Evolutionary conservation across 2,113 vertebrate species (phyloP).

Genomic region (Phrynocephalus versicolor): DNA sequence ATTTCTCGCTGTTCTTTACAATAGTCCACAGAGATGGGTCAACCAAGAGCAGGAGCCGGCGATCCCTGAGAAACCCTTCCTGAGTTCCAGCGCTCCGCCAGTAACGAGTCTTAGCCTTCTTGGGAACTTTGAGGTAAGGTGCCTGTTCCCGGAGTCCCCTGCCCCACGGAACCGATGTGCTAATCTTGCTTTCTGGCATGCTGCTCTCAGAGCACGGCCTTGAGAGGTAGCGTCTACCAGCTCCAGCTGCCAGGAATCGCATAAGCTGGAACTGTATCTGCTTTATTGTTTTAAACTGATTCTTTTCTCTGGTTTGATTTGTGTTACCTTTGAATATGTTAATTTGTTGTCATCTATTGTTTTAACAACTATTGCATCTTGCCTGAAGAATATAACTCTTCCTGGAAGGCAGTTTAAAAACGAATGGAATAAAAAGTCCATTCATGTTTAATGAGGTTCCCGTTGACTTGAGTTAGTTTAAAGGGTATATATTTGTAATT

Average conservation of each 20-base stretch:
- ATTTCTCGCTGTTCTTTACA: slow-evolving; percentile 38
- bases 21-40: slow-evolving; percentile 78
- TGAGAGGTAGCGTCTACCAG: neutral
- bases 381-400: neutral
- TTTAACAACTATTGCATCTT: neutral
- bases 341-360: neutral
- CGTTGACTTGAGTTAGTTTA: neutral
- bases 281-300: neutral
- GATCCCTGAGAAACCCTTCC: slow-evolving; percentile 84
- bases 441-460: neutral
- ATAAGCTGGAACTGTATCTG: neutral
- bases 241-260: neutral
- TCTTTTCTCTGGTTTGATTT: neutral
- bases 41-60: slow-evolving; percentile 82
- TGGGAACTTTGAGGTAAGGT: slow-evolving; percentile 97
- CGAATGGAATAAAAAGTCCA: neutral
- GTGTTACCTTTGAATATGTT: neutral
- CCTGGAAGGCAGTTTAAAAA: neutral
- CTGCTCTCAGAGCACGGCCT: no score
- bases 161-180: neutral
- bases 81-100: slow-evolving; percentile 94
- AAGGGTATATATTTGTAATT: no score
- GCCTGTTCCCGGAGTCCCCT: slow-evolving; percentile 51
- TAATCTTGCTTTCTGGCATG: neutral
- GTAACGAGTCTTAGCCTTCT: slow-evolving; percentile 94